phyloP scores from a whole-genome alignment of 2,797 vertebrate species.

The Acanthurus lineatus region DNA sequence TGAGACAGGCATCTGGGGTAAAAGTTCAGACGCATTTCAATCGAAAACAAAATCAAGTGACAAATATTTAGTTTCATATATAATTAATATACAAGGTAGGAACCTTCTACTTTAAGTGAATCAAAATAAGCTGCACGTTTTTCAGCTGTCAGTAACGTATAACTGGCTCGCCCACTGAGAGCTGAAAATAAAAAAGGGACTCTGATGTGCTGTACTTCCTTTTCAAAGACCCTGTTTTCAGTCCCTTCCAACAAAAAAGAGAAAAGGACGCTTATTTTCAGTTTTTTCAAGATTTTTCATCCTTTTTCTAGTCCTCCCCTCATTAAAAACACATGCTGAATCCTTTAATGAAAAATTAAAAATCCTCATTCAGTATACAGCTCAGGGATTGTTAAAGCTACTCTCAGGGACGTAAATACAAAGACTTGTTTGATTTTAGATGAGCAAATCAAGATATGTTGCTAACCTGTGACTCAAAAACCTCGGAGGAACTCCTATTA shows the following conservation, averaged over 20 bases:
- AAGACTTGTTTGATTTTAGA: neutral
- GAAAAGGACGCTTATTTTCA: neutral
- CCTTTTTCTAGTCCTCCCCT: no score
- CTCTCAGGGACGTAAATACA: neutral
- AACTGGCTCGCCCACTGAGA: neutral
- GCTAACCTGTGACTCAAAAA: neutral
- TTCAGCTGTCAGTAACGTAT: neutral
- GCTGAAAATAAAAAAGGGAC: neutral
- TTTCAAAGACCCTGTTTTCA: neutral
- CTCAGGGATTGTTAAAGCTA: no score
- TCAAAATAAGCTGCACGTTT: neutral
- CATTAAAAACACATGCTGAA: no score
- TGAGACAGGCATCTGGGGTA: neutral
- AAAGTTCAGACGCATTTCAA: neutral
- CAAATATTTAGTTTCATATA: slow-evolving; percentile 10
- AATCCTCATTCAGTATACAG: no score
- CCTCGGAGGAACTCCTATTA: neutral
- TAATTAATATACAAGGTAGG: neutral
- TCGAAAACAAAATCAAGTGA: slow-evolving; percentile 1
- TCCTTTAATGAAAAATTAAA: no score
- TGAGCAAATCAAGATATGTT: neutral
- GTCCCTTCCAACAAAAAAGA: neutral
- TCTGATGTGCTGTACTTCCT: neutral
- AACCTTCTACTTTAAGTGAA: neutral
- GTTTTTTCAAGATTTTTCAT: no score